Conservation (phyloP, 1,140 invertebrate genomes). For the Trinorchestia longiramus region DNA sequence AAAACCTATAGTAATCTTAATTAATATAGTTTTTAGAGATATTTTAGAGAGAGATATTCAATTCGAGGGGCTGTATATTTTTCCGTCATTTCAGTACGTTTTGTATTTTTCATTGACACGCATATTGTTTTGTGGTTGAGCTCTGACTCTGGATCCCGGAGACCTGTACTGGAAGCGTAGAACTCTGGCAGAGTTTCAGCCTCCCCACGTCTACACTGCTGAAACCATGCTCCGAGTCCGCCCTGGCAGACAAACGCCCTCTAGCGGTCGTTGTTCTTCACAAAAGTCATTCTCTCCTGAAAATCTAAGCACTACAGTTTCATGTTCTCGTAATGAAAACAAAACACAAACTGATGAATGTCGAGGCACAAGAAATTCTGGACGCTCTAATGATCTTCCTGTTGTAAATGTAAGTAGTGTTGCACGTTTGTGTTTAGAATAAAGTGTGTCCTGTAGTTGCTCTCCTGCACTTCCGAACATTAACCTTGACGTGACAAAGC, state of each 20-base stretch:
- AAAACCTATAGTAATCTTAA: too few species aligned
- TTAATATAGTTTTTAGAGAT: too few species aligned
- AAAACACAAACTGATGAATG: neutral
- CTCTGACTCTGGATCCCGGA: neutral
- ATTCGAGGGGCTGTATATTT: too few species aligned
- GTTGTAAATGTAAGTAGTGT: neutral
- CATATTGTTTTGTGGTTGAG: neutral
- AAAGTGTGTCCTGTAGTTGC: neutral
- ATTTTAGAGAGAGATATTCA: too few species aligned
- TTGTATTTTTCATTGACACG: neutral
- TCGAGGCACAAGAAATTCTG: neutral
- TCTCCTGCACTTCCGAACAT: neutral
- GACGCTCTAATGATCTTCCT: neutral
- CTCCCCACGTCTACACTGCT: neutral
- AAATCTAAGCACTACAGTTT: neutral
- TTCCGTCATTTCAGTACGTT: too few species aligned
- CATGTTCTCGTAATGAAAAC: neutral
- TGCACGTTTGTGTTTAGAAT: neutral
- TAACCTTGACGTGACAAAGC: too few species aligned
- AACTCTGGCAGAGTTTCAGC: neutral
- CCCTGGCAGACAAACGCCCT: neutral
- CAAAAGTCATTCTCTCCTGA: neutral
- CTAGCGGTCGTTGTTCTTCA: neutral
- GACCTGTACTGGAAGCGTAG: constrained; percentile 22
- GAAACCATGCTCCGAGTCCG: neutral